Percentiles rank a stretch among this genome's conserved stretches.
These are phyloP conservation scores for Gymnodraco acuticeps DNA, from an alignment of 2,797 vertebrate species.

Conservation along the genomic window DNA sequence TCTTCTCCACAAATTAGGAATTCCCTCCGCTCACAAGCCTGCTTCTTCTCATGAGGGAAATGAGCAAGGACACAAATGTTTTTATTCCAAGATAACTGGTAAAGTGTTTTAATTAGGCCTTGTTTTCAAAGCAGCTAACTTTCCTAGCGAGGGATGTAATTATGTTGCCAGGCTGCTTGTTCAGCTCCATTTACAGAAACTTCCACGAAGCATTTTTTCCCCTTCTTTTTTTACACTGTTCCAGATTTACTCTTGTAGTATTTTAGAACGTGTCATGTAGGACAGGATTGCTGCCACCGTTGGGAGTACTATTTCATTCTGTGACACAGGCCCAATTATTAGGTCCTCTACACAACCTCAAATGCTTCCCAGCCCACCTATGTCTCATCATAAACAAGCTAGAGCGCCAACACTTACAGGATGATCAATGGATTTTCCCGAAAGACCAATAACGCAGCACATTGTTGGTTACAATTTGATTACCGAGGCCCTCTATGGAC, in stretches of 20 bases:
- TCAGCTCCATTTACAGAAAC: slow-evolving; percentile 40
- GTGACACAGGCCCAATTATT: slow-evolving; percentile 78
- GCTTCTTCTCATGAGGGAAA: slow-evolving; percentile 70
- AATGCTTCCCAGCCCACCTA: slow-evolving; percentile 61
- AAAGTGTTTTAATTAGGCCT: slow-evolving; percentile 77
- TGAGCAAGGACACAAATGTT: slow-evolving; percentile 70
- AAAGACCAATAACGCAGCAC: slow-evolving; percentile 64
- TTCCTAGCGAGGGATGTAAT: slow-evolving; percentile 54
- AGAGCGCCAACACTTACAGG: slow-evolving; percentile 46
- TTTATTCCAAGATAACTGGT: slow-evolving; percentile 76
- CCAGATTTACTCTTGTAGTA: slow-evolving; percentile 75
- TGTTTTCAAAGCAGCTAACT: slow-evolving; percentile 67
- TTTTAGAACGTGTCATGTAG: slow-evolving; percentile 71
- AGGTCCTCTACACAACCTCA: slow-evolving; percentile 67
- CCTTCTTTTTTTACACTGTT: slow-evolving; percentile 5
- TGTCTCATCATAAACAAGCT: slow-evolving; percentile 68
- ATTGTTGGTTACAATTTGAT: slow-evolving; percentile 67
- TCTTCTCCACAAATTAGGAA: slow-evolving; percentile 70
- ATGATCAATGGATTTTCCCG: slow-evolving; percentile 71
- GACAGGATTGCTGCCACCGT: slow-evolving; percentile 63
- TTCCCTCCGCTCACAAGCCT: slow-evolving; percentile 47
- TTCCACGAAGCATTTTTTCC: slow-evolving; percentile 5
- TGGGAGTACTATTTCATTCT: slow-evolving; percentile 78
- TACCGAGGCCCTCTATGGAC: slow-evolving; percentile 29
- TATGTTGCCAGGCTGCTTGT: slow-evolving; percentile 29